Evolutionary conservation across 2,113 vertebrate species (phyloP).

Genomic region (Proteles cristata): DNA sequence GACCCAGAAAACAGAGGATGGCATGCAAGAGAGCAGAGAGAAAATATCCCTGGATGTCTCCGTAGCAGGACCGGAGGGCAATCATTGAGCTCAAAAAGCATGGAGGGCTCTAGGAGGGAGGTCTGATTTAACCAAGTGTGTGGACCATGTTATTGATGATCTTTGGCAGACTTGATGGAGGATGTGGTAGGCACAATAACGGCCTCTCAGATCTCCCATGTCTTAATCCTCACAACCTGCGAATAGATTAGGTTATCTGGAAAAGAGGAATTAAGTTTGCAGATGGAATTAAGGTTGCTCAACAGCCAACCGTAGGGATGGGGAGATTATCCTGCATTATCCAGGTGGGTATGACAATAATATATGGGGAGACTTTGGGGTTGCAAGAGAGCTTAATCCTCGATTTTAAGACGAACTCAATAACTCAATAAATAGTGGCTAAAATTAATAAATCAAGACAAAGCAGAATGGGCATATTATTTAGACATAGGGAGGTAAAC

Average conservation of each 20-base stretch:
- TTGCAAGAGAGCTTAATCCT: conserved; percentile 10
- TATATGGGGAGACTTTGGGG: background rate
- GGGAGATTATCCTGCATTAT: background rate
- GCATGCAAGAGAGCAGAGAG: background rate
- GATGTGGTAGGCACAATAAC: background rate
- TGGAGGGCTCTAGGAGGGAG: background rate
- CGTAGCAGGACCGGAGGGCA: background rate
- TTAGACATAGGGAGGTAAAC: background rate
- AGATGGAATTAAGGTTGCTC: background rate
- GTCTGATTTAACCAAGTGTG: background rate
- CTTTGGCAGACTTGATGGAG: background rate
- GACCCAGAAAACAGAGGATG: background rate
- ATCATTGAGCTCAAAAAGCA: background rate
- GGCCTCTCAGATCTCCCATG: background rate
- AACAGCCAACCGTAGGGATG: background rate
- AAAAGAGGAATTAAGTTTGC: background rate
- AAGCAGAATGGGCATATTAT: background rate
- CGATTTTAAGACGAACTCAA: background rate
- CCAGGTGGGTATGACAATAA: background rate
- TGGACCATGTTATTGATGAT: background rate
- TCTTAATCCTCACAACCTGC: background rate
- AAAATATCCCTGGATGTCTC: background rate
- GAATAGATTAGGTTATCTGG: background rate
- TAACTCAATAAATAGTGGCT: background rate
- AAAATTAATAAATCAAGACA: background rate